phyloP scores from a whole-genome alignment of 2,797 vertebrate species.

The Ciconia nigra region DNA sequence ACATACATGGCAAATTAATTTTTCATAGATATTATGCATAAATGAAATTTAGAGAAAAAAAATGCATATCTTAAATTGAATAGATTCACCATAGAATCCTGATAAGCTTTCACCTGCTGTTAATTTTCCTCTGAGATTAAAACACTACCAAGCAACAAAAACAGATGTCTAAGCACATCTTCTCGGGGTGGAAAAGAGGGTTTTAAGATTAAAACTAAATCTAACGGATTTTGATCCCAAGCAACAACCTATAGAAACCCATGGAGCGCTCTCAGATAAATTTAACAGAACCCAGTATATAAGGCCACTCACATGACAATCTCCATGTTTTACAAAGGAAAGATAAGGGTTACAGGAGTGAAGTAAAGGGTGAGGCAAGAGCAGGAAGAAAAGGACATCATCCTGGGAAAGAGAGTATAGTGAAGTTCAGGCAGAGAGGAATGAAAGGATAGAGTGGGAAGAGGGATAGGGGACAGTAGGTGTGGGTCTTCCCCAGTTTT shows the following conservation, averaged over 20 bases:
- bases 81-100: neutral
- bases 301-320: neutral
- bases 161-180: neutral
- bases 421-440: neutral
- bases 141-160: neutral
- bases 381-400: neutral
- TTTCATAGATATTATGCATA: constrained; percentile 8
- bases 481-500: neutral
- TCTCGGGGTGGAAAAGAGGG: neutral
- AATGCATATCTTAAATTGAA: neutral
- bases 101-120: constrained; percentile 18
- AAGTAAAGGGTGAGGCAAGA: neutral
- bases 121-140: constrained; percentile 4
- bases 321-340: neutral
- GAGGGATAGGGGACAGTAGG: neutral
- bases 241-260: neutral
- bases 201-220: neutral
- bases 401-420: neutral
- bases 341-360: neutral
- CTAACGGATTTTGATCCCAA: neutral
- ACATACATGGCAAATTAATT: constrained; percentile 7
- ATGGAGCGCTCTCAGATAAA: neutral
- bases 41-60: neutral
- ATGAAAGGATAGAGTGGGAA: neutral
- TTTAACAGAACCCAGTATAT: neutral